A percentile compares a stretch with the other conserved stretches of the same genome.
Conservation (phyloP, 2,797 vertebrate species). For the Pseudocheirus occidentalis region DNA sequence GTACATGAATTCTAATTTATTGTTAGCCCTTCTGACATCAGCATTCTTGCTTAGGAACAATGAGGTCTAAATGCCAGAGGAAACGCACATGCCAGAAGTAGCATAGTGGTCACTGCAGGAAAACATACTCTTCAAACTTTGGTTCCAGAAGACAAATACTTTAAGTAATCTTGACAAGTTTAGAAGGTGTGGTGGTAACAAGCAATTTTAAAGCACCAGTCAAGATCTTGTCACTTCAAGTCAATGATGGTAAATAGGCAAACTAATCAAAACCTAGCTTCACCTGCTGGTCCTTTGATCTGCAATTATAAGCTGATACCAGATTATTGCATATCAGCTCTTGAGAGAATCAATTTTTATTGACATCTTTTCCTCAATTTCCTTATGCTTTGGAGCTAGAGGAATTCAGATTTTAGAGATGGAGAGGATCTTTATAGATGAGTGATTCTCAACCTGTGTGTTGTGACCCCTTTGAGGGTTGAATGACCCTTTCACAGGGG, state of each 20-base stretch:
- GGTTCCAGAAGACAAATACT: not conserved
- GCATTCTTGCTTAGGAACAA: not conserved
- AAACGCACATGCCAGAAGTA: not conserved
- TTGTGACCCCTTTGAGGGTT: no score
- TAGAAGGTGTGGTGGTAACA: not conserved
- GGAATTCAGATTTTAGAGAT: not conserved
- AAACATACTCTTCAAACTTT: not conserved
- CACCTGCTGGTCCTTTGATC: not conserved
- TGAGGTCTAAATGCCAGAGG: not conserved
- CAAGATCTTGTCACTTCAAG: not conserved
- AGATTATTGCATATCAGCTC: not conserved
- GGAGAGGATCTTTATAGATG: not conserved
- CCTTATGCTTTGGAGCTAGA: not conserved
- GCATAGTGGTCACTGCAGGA: not conserved
- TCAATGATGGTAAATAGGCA: not conserved
- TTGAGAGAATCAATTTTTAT: not conserved
- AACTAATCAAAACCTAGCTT: not conserved
- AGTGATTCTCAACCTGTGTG: no score
- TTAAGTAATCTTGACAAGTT: not conserved
- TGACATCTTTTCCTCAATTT: not conserved
- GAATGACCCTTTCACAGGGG: no score
- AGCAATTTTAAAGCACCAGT: not conserved
- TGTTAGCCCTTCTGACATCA: not conserved
- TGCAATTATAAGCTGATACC: not conserved
- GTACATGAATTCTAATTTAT: conserved; percentile 4